Evolutionary conservation across 2,888 invertebrate species (phyloP).

Genomic region (Hymenopus coronatus): DNA sequence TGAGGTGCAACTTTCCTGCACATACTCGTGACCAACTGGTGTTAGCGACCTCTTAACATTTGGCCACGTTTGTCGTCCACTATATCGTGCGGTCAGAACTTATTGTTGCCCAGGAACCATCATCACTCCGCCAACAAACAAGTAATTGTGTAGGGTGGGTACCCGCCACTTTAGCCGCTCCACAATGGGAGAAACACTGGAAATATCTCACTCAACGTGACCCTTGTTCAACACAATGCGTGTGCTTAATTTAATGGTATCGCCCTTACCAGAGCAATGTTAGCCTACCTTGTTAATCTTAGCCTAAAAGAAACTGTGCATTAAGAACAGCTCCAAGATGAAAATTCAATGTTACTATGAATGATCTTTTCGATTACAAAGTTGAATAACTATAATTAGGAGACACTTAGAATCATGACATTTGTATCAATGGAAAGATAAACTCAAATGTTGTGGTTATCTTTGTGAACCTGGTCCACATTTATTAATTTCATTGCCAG

Average conservation of each 20-base stretch:
- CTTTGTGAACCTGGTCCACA: too few species aligned
- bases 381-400: too few species aligned
- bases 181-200: neutral
- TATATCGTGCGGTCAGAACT: neutral
- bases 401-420: too few species aligned
- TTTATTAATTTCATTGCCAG: too few species aligned
- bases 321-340: too few species aligned
- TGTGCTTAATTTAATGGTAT: neutral
- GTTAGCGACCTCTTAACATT: neutral
- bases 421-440: too few species aligned
- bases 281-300: neutral
- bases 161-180: neutral
- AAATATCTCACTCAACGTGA: neutral
- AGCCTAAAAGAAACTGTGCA: too few species aligned
- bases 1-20: neutral
- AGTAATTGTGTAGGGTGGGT: neutral
- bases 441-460: too few species aligned
- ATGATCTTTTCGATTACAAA: too few species aligned
- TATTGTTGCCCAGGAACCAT: neutral
- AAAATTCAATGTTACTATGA: too few species aligned
- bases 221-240: neutral
- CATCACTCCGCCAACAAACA: neutral
- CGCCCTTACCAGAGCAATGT: neutral
- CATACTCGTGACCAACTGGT: neutral
- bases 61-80: neutral